phyloP scores from a whole-genome alignment of 2,888 invertebrate species.

The Dendrolimus houi region DNA sequence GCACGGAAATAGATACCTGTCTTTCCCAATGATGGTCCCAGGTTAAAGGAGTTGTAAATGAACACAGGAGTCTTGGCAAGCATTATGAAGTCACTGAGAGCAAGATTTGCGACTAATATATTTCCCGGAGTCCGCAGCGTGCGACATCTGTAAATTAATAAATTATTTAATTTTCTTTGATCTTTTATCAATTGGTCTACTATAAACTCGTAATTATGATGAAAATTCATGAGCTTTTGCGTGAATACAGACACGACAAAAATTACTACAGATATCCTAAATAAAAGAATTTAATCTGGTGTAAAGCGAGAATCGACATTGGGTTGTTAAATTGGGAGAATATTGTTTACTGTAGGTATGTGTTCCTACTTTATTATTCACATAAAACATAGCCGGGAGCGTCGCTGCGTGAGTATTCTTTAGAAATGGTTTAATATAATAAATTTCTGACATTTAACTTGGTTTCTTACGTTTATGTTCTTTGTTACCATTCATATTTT shows the following conservation, averaged over 20 bases:
- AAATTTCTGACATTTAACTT: no score
- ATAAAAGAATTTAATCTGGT: no score
- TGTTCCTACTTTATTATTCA: no score
- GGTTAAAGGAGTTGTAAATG: slow-evolving; percentile 83
- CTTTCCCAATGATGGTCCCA: slow-evolving; percentile 84
- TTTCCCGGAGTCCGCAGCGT: slow-evolving; percentile 84
- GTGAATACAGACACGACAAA: background rate
- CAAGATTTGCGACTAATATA: slow-evolving; percentile 84
- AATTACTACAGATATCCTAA: background rate
- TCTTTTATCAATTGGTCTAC: background rate
- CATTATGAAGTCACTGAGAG: slow-evolving; percentile 85
- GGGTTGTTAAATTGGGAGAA: no score
- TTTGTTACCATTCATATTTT: no score
- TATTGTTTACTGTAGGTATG: no score
- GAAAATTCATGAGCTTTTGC: background rate
- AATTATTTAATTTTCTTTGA: background rate
- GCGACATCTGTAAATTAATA: slow-evolving; percentile 75
- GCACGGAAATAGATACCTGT: slow-evolving; percentile 67
- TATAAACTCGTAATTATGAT: background rate
- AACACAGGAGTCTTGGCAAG: slow-evolving; percentile 83
- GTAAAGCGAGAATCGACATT: no score
- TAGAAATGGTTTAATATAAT: no score
- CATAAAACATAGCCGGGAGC: no score
- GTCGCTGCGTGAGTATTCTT: no score
- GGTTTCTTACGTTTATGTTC: no score